These are phyloP conservation scores for Limnothrissa miodon DNA, from an alignment of 2,113 vertebrate species.

Conservation along the genomic window DNA sequence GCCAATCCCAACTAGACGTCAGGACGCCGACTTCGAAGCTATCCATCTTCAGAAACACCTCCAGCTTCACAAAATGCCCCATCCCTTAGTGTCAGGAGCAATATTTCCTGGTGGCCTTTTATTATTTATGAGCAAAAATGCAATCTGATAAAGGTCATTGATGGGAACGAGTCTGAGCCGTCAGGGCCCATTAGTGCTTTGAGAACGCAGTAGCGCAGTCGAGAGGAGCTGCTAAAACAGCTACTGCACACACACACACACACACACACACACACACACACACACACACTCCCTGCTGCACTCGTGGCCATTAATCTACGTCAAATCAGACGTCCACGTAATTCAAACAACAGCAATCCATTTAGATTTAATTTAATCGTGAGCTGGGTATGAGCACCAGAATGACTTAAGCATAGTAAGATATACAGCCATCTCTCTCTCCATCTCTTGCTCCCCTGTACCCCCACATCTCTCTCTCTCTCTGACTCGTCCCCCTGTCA, in stretches of 20 bases:
- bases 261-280: no score
- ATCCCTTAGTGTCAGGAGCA: background rate
- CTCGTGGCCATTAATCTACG: slow-evolving; percentile 36
- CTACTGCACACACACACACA: no score
- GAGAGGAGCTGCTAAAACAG: background rate
- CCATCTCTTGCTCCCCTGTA: background rate
- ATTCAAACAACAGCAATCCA: slow-evolving; percentile 49
- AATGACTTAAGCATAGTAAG: slow-evolving; percentile 15
- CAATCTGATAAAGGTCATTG: slow-evolving; percentile 12
- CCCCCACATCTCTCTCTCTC: background rate
- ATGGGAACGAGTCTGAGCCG: background rate
- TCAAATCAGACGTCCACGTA: slow-evolving; percentile 47
- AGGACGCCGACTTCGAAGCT: background rate
- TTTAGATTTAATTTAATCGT: slow-evolving; percentile 34
- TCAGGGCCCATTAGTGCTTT: background rate
- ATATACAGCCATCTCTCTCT: slow-evolving; percentile 10
- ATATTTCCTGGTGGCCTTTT: background rate
- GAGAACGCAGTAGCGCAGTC: background rate
- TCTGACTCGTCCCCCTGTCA: background rate
- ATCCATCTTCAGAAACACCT: background rate
- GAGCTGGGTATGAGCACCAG: background rate
- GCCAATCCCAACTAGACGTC: background rate
- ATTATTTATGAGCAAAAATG: background rate
- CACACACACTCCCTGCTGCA: background rate
- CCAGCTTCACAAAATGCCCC: background rate